Base-by-base conservation (phyloP, 2,113 vertebrate species). In the Syngnathoides biaculeatus region DNA sequence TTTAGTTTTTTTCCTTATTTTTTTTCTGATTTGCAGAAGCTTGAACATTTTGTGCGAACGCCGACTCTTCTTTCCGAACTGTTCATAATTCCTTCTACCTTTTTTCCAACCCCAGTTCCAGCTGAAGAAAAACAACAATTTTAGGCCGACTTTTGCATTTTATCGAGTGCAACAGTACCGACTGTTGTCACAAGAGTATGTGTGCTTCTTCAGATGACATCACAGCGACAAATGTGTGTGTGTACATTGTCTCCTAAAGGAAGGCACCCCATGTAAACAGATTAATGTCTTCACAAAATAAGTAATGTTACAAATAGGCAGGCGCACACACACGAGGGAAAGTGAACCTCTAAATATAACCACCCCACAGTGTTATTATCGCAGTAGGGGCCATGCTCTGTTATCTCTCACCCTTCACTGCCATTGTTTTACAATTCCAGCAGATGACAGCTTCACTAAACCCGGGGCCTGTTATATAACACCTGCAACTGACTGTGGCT, bases 391-490 rank as follows among this genome's bases (percentile, higher is more conserved):
- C 42, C 65, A 72, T 69, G 79, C 79, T 79, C 78, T 81, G 82
- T 84, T 86, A 87, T 87, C 86, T 81, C 79, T 87, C 85, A 80
- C 77, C 81, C 86, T 85, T 81, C 86, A 77, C 80, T 85, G 61
- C 76, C 63, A 86, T 89, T 89, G 86, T 87, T 89, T 84, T 74
- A 82, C 81, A 85, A 79, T 76, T 75, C 58, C 66, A 72, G 71
- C 61, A 80, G 79, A n/a, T 81, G 83, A 84, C 84, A 87, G 83
- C 77, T 77, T 78, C 79, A 79, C 72, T 26, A 60, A 77, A 67
- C 62, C 77, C 53, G 63, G 65, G 78, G 69, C 74, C 77, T 69
- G 39, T 87, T 87, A 78, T 65, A 69, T 82, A 84, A 88, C 74
- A 80, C 52, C 57, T 64, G 61, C 64, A 38, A 55, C 38, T 65